Evolutionary conservation across 2,113 vertebrate species (phyloP), one percentile per base, ranked within the genome.

Genomic region (Nanorana parkeri): DNA sequence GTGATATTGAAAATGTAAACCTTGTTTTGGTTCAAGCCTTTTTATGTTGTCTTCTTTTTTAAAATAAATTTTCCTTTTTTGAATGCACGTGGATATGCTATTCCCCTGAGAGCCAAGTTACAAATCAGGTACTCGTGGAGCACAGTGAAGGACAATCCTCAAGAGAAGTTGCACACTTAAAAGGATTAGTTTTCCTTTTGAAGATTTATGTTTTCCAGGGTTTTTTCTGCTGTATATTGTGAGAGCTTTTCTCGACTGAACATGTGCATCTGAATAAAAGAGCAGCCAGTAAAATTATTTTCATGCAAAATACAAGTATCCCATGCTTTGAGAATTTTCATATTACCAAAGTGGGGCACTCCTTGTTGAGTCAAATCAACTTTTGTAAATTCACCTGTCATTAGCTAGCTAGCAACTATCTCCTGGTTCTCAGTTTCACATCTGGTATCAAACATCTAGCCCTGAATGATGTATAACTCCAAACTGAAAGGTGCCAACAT

Each of bases 141-240:
- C 68, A 65, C 58, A 55, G 79, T 74, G 60, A 61, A 81, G 58
- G 66, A 73, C 60, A 81, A 74, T 81, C 47, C 69, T 74, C 79
- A 41, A 51, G 79, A 81, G 79, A 58, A 71, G 58, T 24, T 73
- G 79, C 58, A 64, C 32, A 69, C 79, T 72, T 73, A 81, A 81
- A 81, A 81, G 79, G 79, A 72, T 81, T 81, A 81, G 79, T 36
- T 73, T 72, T 81, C 60, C 69, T 56, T 73, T 81, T 81, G 68
- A 81, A 81, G 79, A 80, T 71, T 80, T 71, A 32, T 61, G 78
- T 71, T 80, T 78, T 78, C 76, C 47, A 66, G 23, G 26, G 16
- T 66, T 66, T 28, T 58, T 24, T 29, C 58, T 65, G 23, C 29
- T 63, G 60, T 73, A 64, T 56, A 72, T 71, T 72, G 68, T 76